Evolutionary conservation across 2,797 vertebrate species (phyloP).

Genomic region (Fundulus diaphanus): DNA sequence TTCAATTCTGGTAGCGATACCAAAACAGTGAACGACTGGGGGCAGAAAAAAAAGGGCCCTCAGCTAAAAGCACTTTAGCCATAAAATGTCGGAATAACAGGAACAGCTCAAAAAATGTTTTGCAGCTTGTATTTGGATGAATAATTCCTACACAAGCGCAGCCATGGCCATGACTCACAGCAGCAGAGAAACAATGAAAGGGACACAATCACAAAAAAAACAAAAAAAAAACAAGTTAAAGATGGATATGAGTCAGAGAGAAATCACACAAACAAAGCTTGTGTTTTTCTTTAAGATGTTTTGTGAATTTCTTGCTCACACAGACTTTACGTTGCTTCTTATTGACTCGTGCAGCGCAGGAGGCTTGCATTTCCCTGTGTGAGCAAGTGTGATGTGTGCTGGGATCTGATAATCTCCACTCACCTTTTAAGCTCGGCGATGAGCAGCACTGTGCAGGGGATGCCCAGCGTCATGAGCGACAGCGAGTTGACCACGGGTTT

Average conservation of each 20-base stretch:
- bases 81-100: background rate
- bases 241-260: constrained; percentile 2
- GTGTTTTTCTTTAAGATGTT: background rate
- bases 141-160: background rate
- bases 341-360: background rate
- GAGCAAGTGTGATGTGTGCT: background rate
- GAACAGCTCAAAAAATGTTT: background rate
- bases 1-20: background rate
- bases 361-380: background rate
- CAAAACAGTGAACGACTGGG: background rate
- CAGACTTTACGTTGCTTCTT: background rate
- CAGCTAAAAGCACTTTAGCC: background rate
- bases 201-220: background rate
- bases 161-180: background rate
- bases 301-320: background rate
- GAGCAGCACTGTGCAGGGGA: constrained; percentile 93
- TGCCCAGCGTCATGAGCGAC: constrained; percentile 93
- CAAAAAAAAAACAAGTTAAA: background rate
- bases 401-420: constrained; percentile 36
- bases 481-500: constrained; percentile 96
- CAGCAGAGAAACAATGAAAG: background rate
- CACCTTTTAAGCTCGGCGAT: constrained; percentile 94
- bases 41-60: background rate
- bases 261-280: background rate
- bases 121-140: background rate